Base-by-base conservation (phyloP, 2,797 vertebrate genomes). In the Tamandua tetradactyla region DNA sequence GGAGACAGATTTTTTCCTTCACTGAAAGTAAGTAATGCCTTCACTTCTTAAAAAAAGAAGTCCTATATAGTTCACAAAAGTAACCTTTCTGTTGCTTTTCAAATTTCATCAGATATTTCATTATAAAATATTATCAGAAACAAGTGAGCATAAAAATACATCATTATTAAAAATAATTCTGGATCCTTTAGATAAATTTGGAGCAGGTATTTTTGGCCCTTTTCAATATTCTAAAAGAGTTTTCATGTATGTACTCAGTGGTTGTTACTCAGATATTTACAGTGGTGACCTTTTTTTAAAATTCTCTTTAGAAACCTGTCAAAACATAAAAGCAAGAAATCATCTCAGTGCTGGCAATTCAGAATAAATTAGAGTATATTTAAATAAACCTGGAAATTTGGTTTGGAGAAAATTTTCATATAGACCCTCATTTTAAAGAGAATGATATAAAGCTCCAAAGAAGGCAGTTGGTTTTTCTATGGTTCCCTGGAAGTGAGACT, bases 41-140 rank as follows among this genome's bases (percentile, higher is more conserved):
- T 96, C 37, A 94, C 30, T 89, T 89, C 76, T 72, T 32, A 8
- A 23, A 15, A 68, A 69, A 80, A 89, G 79, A 68, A 82, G 68
- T 68, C n/a, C 49, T 71, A 47, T 27, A 82, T 72, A 90, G 37
- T 35, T 94, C 44, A 95, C 25, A 84, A 94, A 94, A 95, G 55
- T 82, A 94, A 66, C 61, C 75, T 89, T 93, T 94, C 57, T 87
- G 18, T 87, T 93, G 47, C 42, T 95, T 97, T 94, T 93, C 88
- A 95, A 40, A 92, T 92, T 88, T 94, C 57, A 69, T 87, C 61
- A 89, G 47, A 86, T 93, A 42, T 84, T 96, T 94, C 59, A 76
- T 97, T 96, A 95, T 85, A 96, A 86, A 95, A 78, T 52, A 75
- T 93, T 89, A 69, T 87, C 71, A 89, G 95, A 96, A 93, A 44